phyloP scores from a whole-genome alignment of 2,113 vertebrate genomes.

The Sardina pilchardus region DNA sequence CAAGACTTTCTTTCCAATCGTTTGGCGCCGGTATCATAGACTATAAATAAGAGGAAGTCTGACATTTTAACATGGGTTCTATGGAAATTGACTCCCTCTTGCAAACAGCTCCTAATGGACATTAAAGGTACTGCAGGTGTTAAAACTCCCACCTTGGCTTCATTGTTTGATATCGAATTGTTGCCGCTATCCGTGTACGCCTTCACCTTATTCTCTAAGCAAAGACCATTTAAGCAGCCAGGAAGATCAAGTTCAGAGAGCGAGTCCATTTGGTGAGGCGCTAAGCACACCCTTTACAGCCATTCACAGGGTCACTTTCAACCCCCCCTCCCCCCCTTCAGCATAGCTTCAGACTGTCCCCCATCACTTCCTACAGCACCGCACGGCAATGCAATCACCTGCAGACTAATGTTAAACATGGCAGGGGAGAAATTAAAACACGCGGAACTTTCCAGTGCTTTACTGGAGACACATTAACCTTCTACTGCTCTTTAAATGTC shows the following conservation, averaged over 20 bases:
- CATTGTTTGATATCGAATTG: no score
- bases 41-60: no score
- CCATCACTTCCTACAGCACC: neutral
- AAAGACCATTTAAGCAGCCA: neutral
- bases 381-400: neutral
- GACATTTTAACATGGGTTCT: no score
- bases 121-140: no score
- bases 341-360: neutral
- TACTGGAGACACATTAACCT: slow-evolving; percentile 64
- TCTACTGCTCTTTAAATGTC: slow-evolving; percentile 76
- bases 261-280: neutral
- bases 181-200: no score
- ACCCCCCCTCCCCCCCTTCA: neutral
- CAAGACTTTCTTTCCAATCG: neutral
- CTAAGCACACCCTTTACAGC: neutral
- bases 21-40: neutral
- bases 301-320: neutral
- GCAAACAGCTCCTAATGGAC: no score
- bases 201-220: neutral
- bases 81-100: no score
- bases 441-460: slow-evolving; percentile 49
- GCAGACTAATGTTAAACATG: slow-evolving; percentile 11
- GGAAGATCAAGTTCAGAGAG: neutral
- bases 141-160: no score
- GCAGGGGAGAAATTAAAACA: slow-evolving; percentile 46